Conservation (phyloP, 1,140 invertebrate genomes). For the Plectrocnemia conspersa region DNA sequence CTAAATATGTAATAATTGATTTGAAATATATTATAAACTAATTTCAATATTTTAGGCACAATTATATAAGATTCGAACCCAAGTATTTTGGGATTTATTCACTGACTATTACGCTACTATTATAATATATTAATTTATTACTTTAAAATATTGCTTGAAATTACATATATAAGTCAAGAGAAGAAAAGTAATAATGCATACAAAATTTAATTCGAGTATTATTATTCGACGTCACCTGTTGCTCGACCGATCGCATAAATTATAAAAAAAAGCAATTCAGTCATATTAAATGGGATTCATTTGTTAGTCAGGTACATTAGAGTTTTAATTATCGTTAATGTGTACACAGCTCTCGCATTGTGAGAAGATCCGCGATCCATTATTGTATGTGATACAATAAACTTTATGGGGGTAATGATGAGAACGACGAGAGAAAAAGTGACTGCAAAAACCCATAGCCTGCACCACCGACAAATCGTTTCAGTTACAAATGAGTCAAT, state of each 20-base stretch:
- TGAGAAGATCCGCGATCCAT: constrained; percentile 17
- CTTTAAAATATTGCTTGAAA: too few relatives aligned
- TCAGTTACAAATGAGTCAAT: neutral
- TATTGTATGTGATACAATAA: constrained; percentile 6
- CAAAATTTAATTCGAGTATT: too few relatives aligned
- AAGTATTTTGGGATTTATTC: too few relatives aligned
- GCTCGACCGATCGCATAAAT: constrained; percentile 10
- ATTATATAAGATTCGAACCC: too few relatives aligned
- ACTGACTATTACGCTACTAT: too few relatives aligned
- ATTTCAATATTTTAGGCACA: too few relatives aligned
- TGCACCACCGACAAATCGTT: neutral
- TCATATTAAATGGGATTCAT: constrained; percentile 25
- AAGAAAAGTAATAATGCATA: too few relatives aligned
- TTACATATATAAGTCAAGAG: too few relatives aligned
- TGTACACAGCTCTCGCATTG: constrained; percentile 12
- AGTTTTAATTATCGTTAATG: constrained; percentile 29
- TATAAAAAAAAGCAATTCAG: constrained; percentile 25
- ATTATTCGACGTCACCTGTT: constrained; percentile 14
- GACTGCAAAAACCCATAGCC: neutral
- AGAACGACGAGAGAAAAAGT: constrained; percentile 1
- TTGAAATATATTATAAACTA: too few relatives aligned
- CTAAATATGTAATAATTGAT: too few relatives aligned
- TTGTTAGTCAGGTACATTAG: constrained; percentile 25
- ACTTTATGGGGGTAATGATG: constrained; percentile 6
- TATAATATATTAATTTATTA: too few relatives aligned